These are phyloP conservation scores for Arrhamphus sclerolepis DNA, from an alignment of 2,797 vertebrate species.

Conservation along the genomic window DNA sequence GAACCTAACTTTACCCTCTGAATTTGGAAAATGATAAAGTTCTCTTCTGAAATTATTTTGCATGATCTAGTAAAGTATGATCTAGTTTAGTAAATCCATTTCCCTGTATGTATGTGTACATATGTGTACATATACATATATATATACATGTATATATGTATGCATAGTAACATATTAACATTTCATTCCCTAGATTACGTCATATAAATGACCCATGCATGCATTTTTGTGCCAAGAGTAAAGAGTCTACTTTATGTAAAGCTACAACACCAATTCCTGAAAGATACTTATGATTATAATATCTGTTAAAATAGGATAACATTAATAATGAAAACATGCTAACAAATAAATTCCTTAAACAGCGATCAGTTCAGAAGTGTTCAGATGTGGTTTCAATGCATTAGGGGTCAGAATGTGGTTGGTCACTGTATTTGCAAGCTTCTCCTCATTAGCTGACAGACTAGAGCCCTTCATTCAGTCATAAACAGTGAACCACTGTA, in stretches of 20 bases:
- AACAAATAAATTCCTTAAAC: constrained; percentile 22
- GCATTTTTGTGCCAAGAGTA: too few relatives aligned
- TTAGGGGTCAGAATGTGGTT: constrained; percentile 47
- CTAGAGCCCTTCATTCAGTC: constrained; percentile 26
- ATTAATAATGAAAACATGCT: neutral
- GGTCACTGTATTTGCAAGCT: constrained; percentile 21
- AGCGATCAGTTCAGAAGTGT: constrained; percentile 25
- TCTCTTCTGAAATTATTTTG: constrained; percentile 15
- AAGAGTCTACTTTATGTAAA: too few relatives aligned
- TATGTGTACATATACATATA: too few relatives aligned
- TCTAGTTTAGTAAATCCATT: too few relatives aligned
- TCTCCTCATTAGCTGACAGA: neutral
- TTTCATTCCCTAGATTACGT: too few relatives aligned
- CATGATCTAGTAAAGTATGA: too few relatives aligned
- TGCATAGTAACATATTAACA: too few relatives aligned
- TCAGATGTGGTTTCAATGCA: constrained; percentile 14
- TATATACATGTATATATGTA: too few relatives aligned
- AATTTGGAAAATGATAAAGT: neutral
- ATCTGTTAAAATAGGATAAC: neutral
- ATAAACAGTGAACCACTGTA: constrained; percentile 34
- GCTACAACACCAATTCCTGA: neutral
- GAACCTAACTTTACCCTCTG: neutral
- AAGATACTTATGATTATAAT: neutral
- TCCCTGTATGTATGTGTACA: too few relatives aligned
- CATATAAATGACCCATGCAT: too few relatives aligned